Evolutionary conservation across 1,140 invertebrate species (phyloP).

Genomic region (Lordiphosa collinella): DNA sequence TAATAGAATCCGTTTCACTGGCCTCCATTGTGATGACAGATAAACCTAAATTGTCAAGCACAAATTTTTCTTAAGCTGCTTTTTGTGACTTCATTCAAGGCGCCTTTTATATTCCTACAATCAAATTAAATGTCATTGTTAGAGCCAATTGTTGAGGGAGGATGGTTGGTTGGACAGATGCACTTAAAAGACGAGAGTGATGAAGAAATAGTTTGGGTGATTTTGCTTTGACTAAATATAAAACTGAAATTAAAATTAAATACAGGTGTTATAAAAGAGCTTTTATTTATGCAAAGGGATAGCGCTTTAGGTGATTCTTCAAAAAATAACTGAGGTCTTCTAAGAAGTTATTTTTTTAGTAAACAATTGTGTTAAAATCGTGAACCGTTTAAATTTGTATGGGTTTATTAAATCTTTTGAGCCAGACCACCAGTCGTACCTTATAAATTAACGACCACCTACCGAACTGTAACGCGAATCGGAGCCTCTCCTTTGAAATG

Average conservation of each 20-base stretch:
- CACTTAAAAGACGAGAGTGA: background rate
- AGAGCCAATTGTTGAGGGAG: constrained; percentile 37
- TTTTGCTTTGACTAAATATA: background rate
- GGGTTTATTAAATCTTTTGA: no score
- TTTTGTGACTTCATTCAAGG: constrained; percentile 41
- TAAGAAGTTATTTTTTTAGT: no score
- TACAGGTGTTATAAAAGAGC: no score
- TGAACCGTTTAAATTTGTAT: no score
- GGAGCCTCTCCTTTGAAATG: no score
- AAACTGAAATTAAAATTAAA: background rate
- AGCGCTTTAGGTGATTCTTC: no score
- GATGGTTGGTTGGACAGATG: background rate
- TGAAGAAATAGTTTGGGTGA: background rate
- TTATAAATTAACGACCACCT: no score
- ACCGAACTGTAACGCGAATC: no score
- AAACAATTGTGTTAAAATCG: no score
- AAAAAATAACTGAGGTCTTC: no score
- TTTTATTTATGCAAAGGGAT: no score
- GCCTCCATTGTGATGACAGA: constrained; percentile 38
- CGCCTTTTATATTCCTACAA: constrained; percentile 17
- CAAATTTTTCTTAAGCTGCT: constrained; percentile 31
- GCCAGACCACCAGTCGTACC: no score
- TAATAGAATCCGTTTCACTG: constrained; percentile 51
- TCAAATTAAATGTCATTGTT: constrained; percentile 68
- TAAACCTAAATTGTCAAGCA: constrained; percentile 49